These are phyloP conservation scores for Phrynosoma blainvillii DNA, from an alignment of 2,113 vertebrate species.

Conservation along the genomic window DNA sequence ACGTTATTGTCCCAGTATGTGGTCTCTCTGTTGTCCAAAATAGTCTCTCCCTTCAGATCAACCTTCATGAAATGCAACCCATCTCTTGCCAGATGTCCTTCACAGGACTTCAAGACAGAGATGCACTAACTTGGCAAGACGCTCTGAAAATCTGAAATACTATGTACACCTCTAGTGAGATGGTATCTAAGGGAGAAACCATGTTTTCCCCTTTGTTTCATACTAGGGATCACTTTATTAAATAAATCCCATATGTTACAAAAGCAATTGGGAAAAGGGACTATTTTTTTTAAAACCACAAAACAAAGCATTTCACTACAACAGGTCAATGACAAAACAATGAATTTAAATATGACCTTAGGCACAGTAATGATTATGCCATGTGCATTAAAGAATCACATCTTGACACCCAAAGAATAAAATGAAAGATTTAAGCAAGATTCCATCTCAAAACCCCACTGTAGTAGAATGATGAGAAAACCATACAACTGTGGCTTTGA, in stretches of 20 bases:
- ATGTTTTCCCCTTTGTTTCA: constrained; percentile 44
- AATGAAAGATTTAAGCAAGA: constrained; percentile 27
- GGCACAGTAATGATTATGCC: constrained; percentile 9
- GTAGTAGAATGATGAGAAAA: constrained; percentile 35
- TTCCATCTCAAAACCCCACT: constrained; percentile 1
- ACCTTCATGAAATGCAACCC: too few species aligned
- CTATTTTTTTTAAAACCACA: constrained; percentile 19
- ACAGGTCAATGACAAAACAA: neutral
- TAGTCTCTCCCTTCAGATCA: too few species aligned
- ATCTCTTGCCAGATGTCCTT: too few species aligned
- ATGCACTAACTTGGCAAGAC: constrained; percentile 30
- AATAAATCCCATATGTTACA: constrained; percentile 56
- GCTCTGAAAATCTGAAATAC: neutral
- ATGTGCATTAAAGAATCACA: constrained; percentile 14
- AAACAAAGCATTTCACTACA: constrained; percentile 3
- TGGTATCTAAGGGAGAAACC: constrained; percentile 37
- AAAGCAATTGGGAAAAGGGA: constrained; percentile 32
- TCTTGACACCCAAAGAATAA: constrained; percentile 16
- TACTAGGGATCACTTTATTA: constrained; percentile 34
- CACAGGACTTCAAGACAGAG: too few species aligned
- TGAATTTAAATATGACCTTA: constrained; percentile 3
- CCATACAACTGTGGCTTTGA: neutral
- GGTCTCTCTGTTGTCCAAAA: too few species aligned
- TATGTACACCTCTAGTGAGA: constrained; percentile 5
- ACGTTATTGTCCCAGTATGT: too few species aligned